Base-by-base conservation (phyloP, 2,888 invertebrate species). In the Ectropis crepuscularia region DNA sequence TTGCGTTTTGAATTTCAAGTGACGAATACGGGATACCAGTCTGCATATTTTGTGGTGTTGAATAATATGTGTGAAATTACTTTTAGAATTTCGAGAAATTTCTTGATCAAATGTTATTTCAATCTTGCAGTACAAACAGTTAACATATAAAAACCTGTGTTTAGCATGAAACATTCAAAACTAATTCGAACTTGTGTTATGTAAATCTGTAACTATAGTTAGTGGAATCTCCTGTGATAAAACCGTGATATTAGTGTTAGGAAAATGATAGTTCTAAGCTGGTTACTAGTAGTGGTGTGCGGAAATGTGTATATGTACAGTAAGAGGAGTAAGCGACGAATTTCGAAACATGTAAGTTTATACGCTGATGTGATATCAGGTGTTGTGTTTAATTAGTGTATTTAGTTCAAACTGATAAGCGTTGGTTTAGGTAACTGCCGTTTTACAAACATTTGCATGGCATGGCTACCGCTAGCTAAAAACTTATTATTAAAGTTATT, bases 211-310 rank as follows among this genome's bases (percentile, higher is more conserved):
- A 59, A 39, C 48, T 6, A 5, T 45, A 28, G 37, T 42, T 10
- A 43, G 57, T 63, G 63, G 53, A 65, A 75, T 72, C 63, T 63
- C 73, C 87, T 88, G 89, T 89, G 89, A 89, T 89, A 87, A 53
- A 71, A 65, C 68, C 78, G 84, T 89, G 86, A 85, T 86, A 85
- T 74, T 82, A 80, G 74, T 66, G 51, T 65, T 68, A 71, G 60
- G 5, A 85, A 74, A 76, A 90, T 91, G 91, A 91, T 92, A 82
- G 85, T 91, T 36, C 61, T 88, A 66, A 84, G 85, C 74, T 91
- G 91, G 91, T 59, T 90, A 55, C 68, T 80, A 51, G 79, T 80
- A 12, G 73, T 86, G 10, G 61, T 78, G 16, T 51, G 79, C 6
- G 65, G 79, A 53, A 77, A 79, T 70, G 74, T 80, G n/a, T 81